Percentiles rank a stretch among this genome's conserved stretches.
These are phyloP conservation scores for Sisyra terminalis DNA, from an alignment of 2,888 invertebrate species.

Conservation along the genomic window DNA sequence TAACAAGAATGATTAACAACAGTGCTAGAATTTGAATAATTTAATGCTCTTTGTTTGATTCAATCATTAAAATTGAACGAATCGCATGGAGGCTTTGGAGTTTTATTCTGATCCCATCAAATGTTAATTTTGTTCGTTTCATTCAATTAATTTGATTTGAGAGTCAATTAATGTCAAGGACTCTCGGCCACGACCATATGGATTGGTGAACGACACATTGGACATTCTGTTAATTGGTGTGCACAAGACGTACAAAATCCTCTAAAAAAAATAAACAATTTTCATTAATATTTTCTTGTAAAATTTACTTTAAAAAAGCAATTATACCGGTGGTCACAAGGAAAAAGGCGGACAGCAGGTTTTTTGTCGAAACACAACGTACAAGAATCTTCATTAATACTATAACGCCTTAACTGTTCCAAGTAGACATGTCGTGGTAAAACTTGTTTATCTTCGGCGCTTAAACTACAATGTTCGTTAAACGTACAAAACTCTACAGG, in stretches of 20 bases:
- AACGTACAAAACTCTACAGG: slow-evolving; percentile 47
- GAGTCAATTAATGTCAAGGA: slow-evolving; percentile 23
- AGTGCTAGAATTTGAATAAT: no score
- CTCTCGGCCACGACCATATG: slow-evolving; percentile 29
- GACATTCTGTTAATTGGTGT: slow-evolving; percentile 64
- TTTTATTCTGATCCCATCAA: no score
- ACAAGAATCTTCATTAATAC: slow-evolving; percentile 69
- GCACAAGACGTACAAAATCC: slow-evolving; percentile 75
- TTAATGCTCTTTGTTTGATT: no score
- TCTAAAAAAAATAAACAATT: slow-evolving; percentile 25
- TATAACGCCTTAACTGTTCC: slow-evolving; percentile 53
- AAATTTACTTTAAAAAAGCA: no score
- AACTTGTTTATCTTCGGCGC: slow-evolving; percentile 59
- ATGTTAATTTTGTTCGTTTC: no score
- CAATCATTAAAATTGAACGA: no score
- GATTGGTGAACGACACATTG: slow-evolving; percentile 66
- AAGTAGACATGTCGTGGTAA: slow-evolving; percentile 69
- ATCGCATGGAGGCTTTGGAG: no score
- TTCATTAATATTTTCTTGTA: slow-evolving; percentile 4
- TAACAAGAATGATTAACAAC: no score
- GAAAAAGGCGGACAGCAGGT: slow-evolving; percentile 56
- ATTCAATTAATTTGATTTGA: not conserved
- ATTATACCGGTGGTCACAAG: slow-evolving; percentile 73
- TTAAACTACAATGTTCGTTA: slow-evolving; percentile 60
- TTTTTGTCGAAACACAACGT: slow-evolving; percentile 72